Base-by-base conservation (phyloP, 2,888 invertebrate species). In the Hyposoter didymator region DNA sequence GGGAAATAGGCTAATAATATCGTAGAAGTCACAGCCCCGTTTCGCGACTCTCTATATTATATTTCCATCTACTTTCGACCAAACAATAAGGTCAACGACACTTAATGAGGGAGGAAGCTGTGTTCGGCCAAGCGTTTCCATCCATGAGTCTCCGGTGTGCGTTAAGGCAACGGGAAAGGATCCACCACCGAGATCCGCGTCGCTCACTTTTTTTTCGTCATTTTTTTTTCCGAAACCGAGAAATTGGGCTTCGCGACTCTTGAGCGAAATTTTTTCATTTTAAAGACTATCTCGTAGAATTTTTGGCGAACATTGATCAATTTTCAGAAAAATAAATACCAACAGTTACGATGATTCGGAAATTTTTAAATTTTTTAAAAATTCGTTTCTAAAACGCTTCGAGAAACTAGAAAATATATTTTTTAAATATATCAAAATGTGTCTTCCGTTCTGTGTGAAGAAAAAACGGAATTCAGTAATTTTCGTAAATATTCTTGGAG, bases 61-160 rank as follows among this genome's bases (percentile, higher is more conserved):
- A 70, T 62, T 64, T 62, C n/a, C 17, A 32, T 78, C 47, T 69
- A 89, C 90, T 91, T 91, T 91, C 89, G 88, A 90, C 89, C 89
- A 90, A 90, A 90, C 90, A 91, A 92, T 92, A 90, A 90, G 91
- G 91, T 90, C 90, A 91, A 91, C 87, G 67, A 89, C 86, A 88
- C 85, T 88, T 90, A 91, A 92, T 91, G 90, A 92, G 90, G 89
- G 92, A 91, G 92, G 91, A 91, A 91, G 89, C 88, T 76, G 89
- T 76, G 88, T 72, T 89, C 90, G 89, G 87, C 87, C 78, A 88
- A 91, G 92, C 92, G 89, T 91, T 87, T 72, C 90, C 87, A 67
- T 49, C 75, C 28, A 1, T 5, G 35, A 28, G 66, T 35, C n/a
- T 28, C 28, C 32, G 66, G n/a, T 14, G 45, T 17, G 49, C n/a